phyloP scores from a whole-genome alignment of 2,888 invertebrate genomes.

The Conistra vaccinii region DNA sequence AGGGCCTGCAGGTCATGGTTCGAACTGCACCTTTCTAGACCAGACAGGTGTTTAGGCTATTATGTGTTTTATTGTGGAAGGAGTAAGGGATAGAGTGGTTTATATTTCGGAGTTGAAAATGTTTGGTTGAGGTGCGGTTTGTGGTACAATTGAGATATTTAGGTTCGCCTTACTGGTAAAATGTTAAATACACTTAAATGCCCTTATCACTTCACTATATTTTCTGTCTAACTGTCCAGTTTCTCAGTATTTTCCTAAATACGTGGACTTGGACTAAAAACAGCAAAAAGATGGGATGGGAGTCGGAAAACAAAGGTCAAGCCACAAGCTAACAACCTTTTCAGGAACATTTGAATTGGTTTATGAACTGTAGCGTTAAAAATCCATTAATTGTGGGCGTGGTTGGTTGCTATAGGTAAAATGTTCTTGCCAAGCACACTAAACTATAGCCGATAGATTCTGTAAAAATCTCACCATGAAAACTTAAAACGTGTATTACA shows the following conservation, averaged over 20 bases:
- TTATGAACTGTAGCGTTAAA: neutral
- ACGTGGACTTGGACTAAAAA: neutral
- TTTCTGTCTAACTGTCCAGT: no score
- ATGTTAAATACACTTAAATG: neutral
- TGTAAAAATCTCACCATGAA: neutral
- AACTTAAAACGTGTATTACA: no score
- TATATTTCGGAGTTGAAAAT: neutral
- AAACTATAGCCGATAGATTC: neutral
- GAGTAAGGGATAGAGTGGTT: slow-evolving; percentile 1
- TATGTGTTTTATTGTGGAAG: neutral
- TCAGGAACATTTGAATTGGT: neutral
- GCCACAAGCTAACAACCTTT: neutral
- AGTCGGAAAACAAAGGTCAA: neutral
- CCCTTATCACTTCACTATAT: neutral
- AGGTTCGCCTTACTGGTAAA: slow-evolving; percentile 7
- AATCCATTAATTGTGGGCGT: neutral
- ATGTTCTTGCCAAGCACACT: neutral
- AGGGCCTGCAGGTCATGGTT: slow-evolving; percentile 52
- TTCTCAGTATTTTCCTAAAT: no score
- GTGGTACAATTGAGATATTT: neutral
- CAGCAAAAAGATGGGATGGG: no score
- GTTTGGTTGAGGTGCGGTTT: slow-evolving; percentile 2
- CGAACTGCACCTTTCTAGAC: slow-evolving; percentile 46
- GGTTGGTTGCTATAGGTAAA: neutral
- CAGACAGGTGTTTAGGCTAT: neutral